These are phyloP conservation scores for Mimumesa dahlbomi DNA, from an alignment of 2,888 invertebrate species.

Conservation along the genomic window DNA sequence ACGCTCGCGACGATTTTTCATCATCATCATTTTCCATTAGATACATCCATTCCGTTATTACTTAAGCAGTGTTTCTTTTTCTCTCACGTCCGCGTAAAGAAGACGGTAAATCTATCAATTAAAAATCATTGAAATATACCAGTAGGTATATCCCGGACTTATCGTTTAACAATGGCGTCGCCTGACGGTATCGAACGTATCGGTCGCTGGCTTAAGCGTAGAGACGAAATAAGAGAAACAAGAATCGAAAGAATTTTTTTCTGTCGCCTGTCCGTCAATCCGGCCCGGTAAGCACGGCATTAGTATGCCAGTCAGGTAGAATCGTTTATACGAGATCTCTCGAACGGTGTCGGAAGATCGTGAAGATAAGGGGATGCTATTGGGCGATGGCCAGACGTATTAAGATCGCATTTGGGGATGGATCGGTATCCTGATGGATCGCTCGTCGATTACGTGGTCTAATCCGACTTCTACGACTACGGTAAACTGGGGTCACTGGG, in stretches of 20 bases:
- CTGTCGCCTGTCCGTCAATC: slow-evolving; percentile 37
- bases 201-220: no score
- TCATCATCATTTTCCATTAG: neutral
- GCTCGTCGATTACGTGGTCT: slow-evolving; percentile 61
- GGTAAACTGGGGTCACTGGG: slow-evolving; percentile 54
- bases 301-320: slow-evolving; percentile 40
- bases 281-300: slow-evolving; percentile 27
- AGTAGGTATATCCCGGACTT: no score
- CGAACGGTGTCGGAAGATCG: slow-evolving; percentile 38
- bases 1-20: neutral
- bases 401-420: slow-evolving; percentile 65
- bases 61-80: no score
- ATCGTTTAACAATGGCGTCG: no score
- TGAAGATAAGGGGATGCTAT: slow-evolving; percentile 50
- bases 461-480: slow-evolving; percentile 62
- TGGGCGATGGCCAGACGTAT: slow-evolving; percentile 61
- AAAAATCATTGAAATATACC: no score
- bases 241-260: neutral
- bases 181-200: no score
- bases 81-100: no score
- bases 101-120: no score
- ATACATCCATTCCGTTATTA: no score
- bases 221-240: neutral
- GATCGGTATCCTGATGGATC: slow-evolving; percentile 64
- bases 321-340: slow-evolving; percentile 30